phyloP scores from a whole-genome alignment of 92 coral and sea anemone species.

The Metridium senile region DNA sequence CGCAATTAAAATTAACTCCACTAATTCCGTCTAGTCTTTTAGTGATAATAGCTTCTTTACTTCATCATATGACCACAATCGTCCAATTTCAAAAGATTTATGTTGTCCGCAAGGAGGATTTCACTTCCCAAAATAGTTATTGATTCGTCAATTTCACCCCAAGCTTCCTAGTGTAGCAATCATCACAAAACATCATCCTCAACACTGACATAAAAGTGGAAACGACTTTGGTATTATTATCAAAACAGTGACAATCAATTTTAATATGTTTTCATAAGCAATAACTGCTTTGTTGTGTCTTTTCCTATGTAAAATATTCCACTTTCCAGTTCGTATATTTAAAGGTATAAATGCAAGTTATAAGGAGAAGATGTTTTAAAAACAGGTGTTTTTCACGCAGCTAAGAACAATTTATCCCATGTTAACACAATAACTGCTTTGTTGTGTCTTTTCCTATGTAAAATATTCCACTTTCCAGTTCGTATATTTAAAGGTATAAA shows the following conservation, averaged over 20 bases:
- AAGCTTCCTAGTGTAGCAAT: background rate
- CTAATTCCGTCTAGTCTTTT: background rate
- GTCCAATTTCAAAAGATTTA: background rate
- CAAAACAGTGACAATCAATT: background rate
- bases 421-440: conserved; percentile 18
- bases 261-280: background rate
- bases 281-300: background rate
- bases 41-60: background rate
- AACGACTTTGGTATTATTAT: background rate
- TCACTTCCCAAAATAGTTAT: background rate
- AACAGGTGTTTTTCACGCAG: conserved; percentile 24
- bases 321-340: too few relatives aligned
- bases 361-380: background rate
- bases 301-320: background rate
- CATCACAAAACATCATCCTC: background rate
- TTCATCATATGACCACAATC: background rate
- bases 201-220: background rate
- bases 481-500: too few relatives aligned
- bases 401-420: conserved; percentile 21
- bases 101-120: conserved; percentile 4
- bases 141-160: background rate
- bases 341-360: too few relatives aligned
- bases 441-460: background rate
- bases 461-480: background rate
- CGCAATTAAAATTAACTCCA: background rate